Percentiles rank a stretch among this genome's conserved stretches.
Evolutionary conservation across 1,140 invertebrate genomes (phyloP).

Genomic region (Akabosia matsudoensis): DNA sequence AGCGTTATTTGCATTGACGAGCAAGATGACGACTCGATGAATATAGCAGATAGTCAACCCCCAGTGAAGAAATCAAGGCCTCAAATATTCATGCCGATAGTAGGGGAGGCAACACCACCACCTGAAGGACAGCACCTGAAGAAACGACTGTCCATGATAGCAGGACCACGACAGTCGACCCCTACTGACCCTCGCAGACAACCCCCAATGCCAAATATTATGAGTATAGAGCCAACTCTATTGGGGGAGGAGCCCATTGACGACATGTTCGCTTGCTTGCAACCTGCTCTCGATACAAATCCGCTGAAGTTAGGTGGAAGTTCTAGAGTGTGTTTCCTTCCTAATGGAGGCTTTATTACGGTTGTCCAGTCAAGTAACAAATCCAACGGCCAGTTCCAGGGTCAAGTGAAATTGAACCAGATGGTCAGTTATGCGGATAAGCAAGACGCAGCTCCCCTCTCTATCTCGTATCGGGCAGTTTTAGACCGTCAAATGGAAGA

Average conservation of each 20-base stretch:
- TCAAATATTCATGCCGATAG: neutral
- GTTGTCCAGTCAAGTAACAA: conserved; percentile 17
- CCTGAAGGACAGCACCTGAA: neutral
- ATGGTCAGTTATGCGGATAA: neutral
- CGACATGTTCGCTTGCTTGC: neutral
- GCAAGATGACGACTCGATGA: neutral
- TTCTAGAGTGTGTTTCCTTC: conserved; percentile 25
- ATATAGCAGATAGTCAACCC: neutral
- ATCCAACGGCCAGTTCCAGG: neutral
- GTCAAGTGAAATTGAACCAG: conserved; percentile 1
- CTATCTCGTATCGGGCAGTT: neutral
- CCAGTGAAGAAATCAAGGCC: conserved; percentile 3
- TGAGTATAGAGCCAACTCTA: neutral
- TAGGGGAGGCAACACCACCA: neutral
- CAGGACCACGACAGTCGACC: neutral
- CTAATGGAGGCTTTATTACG: conserved; percentile 17
- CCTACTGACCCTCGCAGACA: neutral
- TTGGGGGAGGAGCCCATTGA: neutral
- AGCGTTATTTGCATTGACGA: conserved; percentile 18
- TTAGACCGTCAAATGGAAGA: conserved; percentile 9
- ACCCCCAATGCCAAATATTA: neutral
- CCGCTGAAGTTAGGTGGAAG: neutral
- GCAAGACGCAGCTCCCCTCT: neutral
- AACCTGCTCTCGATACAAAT: neutral
- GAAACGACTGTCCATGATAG: neutral